Evolutionary conservation across 1,140 invertebrate species (phyloP), one percentile per base, ranked within the genome.

Genomic region (Magallana ariakensis): DNA sequence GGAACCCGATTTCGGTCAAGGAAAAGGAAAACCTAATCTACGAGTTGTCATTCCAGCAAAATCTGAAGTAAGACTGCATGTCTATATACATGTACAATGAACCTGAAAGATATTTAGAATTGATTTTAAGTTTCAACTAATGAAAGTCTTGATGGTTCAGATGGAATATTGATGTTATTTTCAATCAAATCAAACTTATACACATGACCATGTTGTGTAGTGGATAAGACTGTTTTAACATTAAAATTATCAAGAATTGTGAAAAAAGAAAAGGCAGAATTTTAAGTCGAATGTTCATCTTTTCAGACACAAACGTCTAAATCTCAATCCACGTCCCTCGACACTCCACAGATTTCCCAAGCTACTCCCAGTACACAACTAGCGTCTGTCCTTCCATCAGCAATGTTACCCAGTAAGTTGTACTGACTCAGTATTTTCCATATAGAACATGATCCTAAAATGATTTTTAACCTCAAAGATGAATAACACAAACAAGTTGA

Each of bases 261-360:
- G 33, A 46, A 46, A 46, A 46, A 46, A 46, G 33, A 46, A 46
- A 46, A 4, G 33, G 33, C 33, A 46, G 33, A 46, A 46, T 46
- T 46, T 46, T 46, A 46, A 46, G 33, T 46, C 5, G 33, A 46
- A 4, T 2, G 80, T 53, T 53, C 54, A 22, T 10, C n/a, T 54
- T 82, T 82, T 54, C 54, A 55, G 80, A 82, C 80, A 75, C 83
- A 46, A 26, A 9, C 88, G 16, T 55, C 83, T 19, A 87, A 87
- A 80, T 85, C 66, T 80, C 85, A 87, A 82, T 56, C 86, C 7
- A 91, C 91, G 80, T 90, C 92, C 15, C 87, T 95, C 81, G 97
- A 97, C 91, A 97, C 97, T 89, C 97, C 97, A 70, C 96, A 97
- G 85, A 96, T 97, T 85, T 96, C 97, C 86, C 95, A 97, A 92